Evolutionary conservation across 2,888 invertebrate species (phyloP).

Genomic region (Lycocerus yunnanus): DNA sequence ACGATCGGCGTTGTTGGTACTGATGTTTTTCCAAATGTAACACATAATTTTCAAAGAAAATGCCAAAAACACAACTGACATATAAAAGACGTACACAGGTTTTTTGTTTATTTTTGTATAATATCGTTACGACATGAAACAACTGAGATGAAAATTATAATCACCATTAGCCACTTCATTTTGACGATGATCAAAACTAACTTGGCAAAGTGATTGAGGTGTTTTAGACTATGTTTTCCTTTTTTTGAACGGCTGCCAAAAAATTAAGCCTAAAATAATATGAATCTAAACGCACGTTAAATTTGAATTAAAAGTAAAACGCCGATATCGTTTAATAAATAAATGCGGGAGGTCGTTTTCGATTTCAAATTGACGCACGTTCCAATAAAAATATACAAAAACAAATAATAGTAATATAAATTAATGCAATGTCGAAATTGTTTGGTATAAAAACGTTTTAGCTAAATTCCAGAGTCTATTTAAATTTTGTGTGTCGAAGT

Average conservation of each 20-base stretch:
- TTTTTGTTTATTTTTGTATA: background rate
- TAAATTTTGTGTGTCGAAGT: background rate
- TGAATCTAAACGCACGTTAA: background rate
- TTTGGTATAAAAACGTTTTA: background rate
- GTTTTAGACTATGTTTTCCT: background rate
- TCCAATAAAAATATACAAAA: background rate
- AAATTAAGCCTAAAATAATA: background rate
- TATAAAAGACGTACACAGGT: background rate
- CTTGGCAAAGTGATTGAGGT: slow-evolving; percentile 7
- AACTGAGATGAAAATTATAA: background rate
- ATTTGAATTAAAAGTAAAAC: background rate
- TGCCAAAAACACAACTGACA: slow-evolving; percentile 8
- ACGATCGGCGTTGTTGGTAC: background rate
- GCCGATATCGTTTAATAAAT: background rate
- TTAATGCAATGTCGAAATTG: background rate
- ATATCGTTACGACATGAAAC: background rate
- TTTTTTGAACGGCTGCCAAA: slow-evolving; percentile 11
- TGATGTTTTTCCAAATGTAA: background rate
- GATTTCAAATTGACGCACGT: background rate
- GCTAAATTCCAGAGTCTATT: background rate
- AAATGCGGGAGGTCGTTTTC: background rate
- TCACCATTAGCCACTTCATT: background rate
- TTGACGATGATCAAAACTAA: slow-evolving; percentile 2
- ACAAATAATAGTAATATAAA: no score
- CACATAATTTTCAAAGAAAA: slow-evolving; percentile 8